Evolutionary conservation across 2,797 vertebrate species (phyloP).

Genomic region (Acanthurus tractus): DNA sequence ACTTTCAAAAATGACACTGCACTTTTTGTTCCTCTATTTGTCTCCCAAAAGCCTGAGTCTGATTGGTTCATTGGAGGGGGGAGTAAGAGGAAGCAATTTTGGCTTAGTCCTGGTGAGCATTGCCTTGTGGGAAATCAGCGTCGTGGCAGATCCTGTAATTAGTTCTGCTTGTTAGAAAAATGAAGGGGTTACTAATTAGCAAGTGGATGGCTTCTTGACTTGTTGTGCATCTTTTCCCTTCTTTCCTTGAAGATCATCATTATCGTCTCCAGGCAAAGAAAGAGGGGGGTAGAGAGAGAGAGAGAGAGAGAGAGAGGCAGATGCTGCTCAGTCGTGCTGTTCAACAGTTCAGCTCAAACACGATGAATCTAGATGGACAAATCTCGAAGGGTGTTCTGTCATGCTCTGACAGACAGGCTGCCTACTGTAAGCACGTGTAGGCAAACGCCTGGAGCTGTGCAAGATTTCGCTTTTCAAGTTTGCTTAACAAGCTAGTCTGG

Average conservation of each 20-base stretch:
- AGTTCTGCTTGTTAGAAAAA: constrained; percentile 89
- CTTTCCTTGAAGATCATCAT: constrained; percentile 79
- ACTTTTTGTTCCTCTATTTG: constrained; percentile 52
- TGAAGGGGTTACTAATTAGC: constrained; percentile 88
- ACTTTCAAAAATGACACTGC: constrained; percentile 71
- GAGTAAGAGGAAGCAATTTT: constrained; percentile 68
- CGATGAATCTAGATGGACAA: constrained; percentile 65
- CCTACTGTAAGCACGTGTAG: constrained; percentile 61
- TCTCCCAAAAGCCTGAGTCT: constrained; percentile 59
- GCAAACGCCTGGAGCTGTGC: constrained; percentile 57
- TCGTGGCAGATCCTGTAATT: constrained; percentile 86
- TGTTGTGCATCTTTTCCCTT: constrained; percentile 79
- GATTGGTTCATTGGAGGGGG: constrained; percentile 61
- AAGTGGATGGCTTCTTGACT: constrained; percentile 82
- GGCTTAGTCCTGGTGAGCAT: constrained; percentile 72
- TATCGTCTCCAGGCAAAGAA: constrained; percentile 70
- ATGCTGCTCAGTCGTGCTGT: constrained; percentile 45
- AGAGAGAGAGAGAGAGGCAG: constrained; percentile 7
- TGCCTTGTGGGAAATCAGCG: constrained; percentile 84
- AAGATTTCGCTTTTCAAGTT: constrained; percentile 55
- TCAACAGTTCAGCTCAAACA: constrained; percentile 58
- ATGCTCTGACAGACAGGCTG: constrained; percentile 66
- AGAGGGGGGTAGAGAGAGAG: not conserved
- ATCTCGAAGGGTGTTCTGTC: constrained; percentile 72
- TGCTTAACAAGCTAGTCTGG: constrained; percentile 34